phyloP scores from a whole-genome alignment of 2,888 invertebrate genomes.

The Ypsolopha scabrella region DNA sequence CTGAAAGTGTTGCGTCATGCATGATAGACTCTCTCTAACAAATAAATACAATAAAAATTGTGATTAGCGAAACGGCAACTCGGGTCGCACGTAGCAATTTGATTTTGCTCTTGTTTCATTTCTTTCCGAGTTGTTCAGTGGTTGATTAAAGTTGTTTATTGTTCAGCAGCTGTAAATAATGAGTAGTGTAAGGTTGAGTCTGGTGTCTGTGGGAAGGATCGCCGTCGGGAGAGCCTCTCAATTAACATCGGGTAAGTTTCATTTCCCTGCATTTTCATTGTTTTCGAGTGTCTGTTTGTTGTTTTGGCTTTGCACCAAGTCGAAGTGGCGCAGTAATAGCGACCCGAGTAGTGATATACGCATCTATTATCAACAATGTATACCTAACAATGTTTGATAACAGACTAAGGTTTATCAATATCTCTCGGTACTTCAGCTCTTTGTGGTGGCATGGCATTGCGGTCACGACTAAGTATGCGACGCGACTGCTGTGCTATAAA shows the following conservation, averaged over 20 bases:
- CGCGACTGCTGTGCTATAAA: no score
- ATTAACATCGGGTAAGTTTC: conserved; percentile 53
- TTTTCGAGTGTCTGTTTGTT: conserved; percentile 23
- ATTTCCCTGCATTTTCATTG: conserved; percentile 21
- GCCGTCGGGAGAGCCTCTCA: conserved; percentile 60
- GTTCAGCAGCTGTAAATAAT: conserved; percentile 39
- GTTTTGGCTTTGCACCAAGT: conserved; percentile 46
- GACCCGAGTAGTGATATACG: neutral
- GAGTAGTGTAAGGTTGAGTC: conserved; percentile 64
- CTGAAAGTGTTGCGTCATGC: conserved; percentile 71
- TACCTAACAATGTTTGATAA: conserved; percentile 46
- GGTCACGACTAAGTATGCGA: neutral
- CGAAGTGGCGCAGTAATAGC: conserved; percentile 1
- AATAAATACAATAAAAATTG: conserved; percentile 67
- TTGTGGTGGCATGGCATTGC: conserved; percentile 4
- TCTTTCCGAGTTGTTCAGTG: conserved; percentile 33
- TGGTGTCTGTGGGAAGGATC: conserved; percentile 59
- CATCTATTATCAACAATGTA: neutral
- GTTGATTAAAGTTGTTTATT: conserved; percentile 51
- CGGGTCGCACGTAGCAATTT: conserved; percentile 29
- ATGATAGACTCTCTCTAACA: conserved; percentile 69
- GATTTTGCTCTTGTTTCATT: conserved; percentile 34
- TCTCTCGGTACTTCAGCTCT: neutral
- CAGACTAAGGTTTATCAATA: conserved; percentile 21
- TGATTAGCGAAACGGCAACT: conserved; percentile 32